Percentiles rank a stretch among this genome's conserved stretches.
These are phyloP conservation scores for Gavia stellata DNA, from an alignment of 2,113 vertebrate genomes.

Conservation along the genomic window DNA sequence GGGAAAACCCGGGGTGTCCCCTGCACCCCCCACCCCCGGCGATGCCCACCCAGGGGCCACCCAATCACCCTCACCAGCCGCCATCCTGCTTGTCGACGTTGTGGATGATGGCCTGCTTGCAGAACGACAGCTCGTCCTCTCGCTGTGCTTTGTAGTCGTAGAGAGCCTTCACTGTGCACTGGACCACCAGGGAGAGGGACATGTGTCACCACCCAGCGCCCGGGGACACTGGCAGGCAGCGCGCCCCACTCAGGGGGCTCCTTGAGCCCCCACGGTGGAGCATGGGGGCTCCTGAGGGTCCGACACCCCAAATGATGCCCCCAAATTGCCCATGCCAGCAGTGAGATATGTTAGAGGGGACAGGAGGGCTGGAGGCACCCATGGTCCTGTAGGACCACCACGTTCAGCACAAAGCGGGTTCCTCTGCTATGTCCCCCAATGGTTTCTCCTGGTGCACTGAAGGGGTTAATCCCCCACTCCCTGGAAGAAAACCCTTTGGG, in stretches of 20 bases:
- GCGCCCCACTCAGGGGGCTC: not conserved
- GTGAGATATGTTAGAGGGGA: not conserved
- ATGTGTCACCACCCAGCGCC: accelerated
- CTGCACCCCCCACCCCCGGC: not conserved
- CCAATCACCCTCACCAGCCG: slow-evolving; percentile 72
- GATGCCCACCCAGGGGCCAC: not conserved
- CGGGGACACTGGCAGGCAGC: accelerated
- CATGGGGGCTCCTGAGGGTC: not conserved
- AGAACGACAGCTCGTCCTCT: slow-evolving; percentile 87
- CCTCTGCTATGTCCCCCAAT: not conserved
- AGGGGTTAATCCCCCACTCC: not conserved
- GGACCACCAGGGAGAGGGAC: not conserved
- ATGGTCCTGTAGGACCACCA: not conserved
- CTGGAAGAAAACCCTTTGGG: not conserved
- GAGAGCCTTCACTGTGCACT: slow-evolving; percentile 85
- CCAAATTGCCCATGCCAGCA: accelerated
- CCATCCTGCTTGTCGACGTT: slow-evolving; percentile 86
- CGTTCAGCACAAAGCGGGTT: accelerated
- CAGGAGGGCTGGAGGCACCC: not conserved
- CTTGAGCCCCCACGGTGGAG: not conserved
- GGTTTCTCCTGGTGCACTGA: not conserved
- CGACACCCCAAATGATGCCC: not conserved
- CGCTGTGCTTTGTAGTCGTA: slow-evolving; percentile 86
- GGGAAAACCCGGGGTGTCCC: not conserved
- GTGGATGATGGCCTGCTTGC: slow-evolving; percentile 85